Conservation (phyloP, 2,797 vertebrate species). For the Catostomus latipinnis region DNA sequence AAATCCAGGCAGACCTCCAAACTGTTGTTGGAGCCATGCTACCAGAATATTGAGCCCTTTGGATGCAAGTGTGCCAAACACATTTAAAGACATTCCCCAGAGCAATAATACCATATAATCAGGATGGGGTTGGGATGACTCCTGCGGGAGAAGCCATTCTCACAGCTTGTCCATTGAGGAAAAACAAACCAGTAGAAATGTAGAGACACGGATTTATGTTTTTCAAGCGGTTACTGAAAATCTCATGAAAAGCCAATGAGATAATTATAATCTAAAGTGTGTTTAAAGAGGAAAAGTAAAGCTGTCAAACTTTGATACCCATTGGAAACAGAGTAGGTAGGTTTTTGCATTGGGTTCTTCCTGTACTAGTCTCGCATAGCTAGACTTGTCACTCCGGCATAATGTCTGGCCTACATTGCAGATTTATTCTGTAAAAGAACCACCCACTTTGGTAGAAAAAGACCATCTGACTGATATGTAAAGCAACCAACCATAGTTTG, state of each 20-base stretch:
- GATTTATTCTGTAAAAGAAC: no score
- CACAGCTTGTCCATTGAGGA: constrained; percentile 31
- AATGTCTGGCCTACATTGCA: no score
- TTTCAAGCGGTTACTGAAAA: constrained; percentile 32
- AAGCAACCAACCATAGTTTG: no score
- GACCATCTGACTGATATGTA: no score
- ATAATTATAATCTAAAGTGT: constrained; percentile 9
- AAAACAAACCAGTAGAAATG: constrained; percentile 28
- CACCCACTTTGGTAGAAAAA: no score
- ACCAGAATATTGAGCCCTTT: constrained; percentile 59
- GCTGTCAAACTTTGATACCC: no score
- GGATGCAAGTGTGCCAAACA: constrained; percentile 65
- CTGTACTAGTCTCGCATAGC: no score
- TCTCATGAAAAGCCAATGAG: constrained; percentile 16
- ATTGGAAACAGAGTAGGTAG: no score
- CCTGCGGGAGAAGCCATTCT: constrained; percentile 31
- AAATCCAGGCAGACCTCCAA: constrained; percentile 65
- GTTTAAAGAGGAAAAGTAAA: no score
- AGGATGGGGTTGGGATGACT: constrained; percentile 53
- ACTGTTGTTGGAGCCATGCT: constrained; percentile 61
- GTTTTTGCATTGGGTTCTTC: no score
- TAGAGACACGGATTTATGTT: constrained; percentile 13
- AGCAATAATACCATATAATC: constrained; percentile 68
- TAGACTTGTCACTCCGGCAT: no score
- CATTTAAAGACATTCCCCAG: constrained; percentile 68